Evolutionary conservation across 2,888 invertebrate genomes (phyloP).

Genomic region (Ectemnius lituratus): DNA sequence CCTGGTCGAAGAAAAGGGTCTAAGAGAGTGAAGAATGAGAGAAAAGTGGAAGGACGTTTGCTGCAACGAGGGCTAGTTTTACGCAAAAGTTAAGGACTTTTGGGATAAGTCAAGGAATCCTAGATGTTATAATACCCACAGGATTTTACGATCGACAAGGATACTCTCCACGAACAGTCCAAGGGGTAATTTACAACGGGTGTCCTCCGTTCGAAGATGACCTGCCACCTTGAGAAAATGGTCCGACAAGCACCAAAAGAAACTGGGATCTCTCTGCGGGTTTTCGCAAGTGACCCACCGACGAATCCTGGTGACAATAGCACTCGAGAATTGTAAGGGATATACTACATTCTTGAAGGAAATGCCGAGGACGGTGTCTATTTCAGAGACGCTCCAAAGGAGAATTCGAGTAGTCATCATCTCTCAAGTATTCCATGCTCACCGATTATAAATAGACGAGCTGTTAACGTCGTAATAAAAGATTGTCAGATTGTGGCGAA

Average conservation of each 20-base stretch:
- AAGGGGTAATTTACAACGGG: slow-evolving; percentile 55
- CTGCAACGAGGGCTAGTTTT: slow-evolving; percentile 13
- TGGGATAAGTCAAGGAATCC: not conserved
- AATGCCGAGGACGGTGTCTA: not conserved
- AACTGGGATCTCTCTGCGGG: slow-evolving; percentile 1
- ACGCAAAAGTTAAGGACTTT: slow-evolving; percentile 20
- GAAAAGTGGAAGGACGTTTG: not conserved
- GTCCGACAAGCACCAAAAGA: not conserved
- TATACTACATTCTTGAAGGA: not conserved
- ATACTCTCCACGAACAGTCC: slow-evolving; percentile 29
- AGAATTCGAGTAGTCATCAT: too few species aligned
- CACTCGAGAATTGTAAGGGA: slow-evolving; percentile 1
- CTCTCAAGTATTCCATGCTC: too few species aligned
- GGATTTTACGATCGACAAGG: slow-evolving; percentile 33
- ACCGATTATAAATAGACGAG: too few species aligned
- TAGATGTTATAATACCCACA: slow-evolving; percentile 10
- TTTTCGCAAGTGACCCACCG: not conserved
- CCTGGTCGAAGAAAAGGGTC: too few species aligned
- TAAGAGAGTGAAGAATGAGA: too few species aligned
- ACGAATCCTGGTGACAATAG: not conserved
- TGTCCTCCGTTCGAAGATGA: slow-evolving; percentile 30
- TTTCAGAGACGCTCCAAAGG: too few species aligned
- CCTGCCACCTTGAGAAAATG: slow-evolving; percentile 15
- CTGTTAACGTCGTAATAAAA: too few species aligned
- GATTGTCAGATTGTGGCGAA: too few species aligned